Base-by-base conservation (phyloP, 2,888 invertebrate genomes). In the Habrosyne pyritoides region DNA sequence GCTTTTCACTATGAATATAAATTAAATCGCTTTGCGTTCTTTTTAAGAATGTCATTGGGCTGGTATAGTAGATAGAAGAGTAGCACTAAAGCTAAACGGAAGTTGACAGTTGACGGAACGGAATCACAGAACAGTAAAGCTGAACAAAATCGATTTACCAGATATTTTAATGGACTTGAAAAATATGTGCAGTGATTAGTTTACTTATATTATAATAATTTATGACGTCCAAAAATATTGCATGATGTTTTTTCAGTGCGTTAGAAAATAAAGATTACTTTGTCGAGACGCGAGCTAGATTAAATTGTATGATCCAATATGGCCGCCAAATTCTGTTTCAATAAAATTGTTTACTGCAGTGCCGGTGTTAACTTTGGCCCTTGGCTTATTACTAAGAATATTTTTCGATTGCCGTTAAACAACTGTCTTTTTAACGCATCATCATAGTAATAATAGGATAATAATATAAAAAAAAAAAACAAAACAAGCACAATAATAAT, bases 321-420 rank as follows among this genome's bases (percentile, higher is more conserved):
- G 86, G 86, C 86, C 76, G 80, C 80, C 77, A 69, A 61, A 67
- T 56, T 72, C 63, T 64, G 69, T 75, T 73, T 59, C 65, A 56
- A 65, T 65, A 67, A 59, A 64, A 66, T 75, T 79, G 79, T 82
- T 82, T 83, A 81, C 75, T 62, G 71, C 73, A 66, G 67, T 70
- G 63, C 64, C 59, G 58, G 54, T 54, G n/a, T 18, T 18, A 18
- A 18, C 18, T 42, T 14, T 18, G 42, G 18, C 1, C 18, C 42
- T 42, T 42, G 14, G 42, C 18, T 2, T 33, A 12, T 33, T n/a
- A 5, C 2, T 8, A 8, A 36, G 7, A 36, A 18, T 42, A 42
- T 2, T 42, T 42, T 42, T 18, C 14, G 18, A 8, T 42, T 42
- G 18, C 14, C 14, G 8, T 24, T 26, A 49, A 26, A 49, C 8